Conservation (phyloP, 2,797 vertebrate species). For the Cossypha polioptera region DNA sequence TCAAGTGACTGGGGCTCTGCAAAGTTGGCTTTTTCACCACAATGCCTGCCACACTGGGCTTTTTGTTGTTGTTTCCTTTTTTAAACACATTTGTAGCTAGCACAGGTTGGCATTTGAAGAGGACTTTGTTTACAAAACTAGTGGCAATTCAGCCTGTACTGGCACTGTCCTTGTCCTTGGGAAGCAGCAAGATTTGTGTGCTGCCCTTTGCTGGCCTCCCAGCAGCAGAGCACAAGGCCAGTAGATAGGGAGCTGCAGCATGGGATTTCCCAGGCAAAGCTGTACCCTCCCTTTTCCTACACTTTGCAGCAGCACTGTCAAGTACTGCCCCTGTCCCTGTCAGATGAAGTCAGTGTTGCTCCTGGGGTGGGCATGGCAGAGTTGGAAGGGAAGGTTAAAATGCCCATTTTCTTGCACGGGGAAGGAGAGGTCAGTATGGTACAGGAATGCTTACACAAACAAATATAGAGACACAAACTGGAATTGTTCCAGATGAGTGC, state of each 20-base stretch:
- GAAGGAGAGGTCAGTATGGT: background rate
- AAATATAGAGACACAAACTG: background rate
- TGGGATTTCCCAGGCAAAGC: background rate
- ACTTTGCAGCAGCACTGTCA: background rate
- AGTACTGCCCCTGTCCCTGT: background rate
- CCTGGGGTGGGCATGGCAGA: no score
- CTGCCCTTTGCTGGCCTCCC: background rate
- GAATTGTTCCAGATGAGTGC: background rate
- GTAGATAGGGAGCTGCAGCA: background rate
- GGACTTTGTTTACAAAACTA: background rate
- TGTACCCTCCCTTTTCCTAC: fast-evolving
- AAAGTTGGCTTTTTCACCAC: background rate
- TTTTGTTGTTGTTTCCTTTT: background rate
- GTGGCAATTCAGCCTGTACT: background rate
- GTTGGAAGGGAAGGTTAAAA: background rate
- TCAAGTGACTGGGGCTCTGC: background rate
- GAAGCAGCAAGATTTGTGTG: background rate
- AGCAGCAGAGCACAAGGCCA: background rate
- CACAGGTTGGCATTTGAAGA: background rate
- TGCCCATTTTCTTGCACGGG: fast-evolving
- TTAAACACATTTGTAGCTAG: background rate
- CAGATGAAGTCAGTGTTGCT: background rate
- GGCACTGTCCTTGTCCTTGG: background rate
- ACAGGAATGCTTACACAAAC: background rate
- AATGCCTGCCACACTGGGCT: background rate